These are phyloP conservation scores for Geotrupes spiniger DNA, from an alignment of 2,888 invertebrate species.

Conservation along the genomic window DNA sequence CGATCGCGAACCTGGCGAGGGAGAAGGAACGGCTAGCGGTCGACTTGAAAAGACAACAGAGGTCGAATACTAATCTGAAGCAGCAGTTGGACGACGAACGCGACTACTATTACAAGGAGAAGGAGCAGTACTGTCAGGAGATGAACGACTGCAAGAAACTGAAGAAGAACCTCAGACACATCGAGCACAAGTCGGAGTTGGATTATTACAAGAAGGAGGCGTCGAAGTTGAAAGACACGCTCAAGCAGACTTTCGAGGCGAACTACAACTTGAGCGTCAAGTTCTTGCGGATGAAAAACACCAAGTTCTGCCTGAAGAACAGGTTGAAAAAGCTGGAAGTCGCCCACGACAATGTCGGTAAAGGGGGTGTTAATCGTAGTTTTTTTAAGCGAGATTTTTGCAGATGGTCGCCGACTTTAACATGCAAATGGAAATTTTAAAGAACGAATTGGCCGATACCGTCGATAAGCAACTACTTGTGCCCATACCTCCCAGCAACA, in stretches of 20 bases:
- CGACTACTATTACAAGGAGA: conserved; percentile 55
- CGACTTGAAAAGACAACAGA: conserved; percentile 52
- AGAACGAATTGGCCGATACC: conserved; percentile 39
- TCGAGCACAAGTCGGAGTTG: conserved; percentile 27
- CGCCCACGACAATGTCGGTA: conserved; percentile 40
- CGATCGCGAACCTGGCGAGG: conserved; percentile 50
- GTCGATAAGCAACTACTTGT: conserved; percentile 39
- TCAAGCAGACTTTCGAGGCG: conserved; percentile 47
- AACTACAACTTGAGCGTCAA: conserved; percentile 51
- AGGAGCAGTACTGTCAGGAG: conserved; percentile 54
- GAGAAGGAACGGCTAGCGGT: conserved; percentile 55
- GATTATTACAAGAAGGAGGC: conserved; percentile 43
- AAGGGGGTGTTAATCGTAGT: not conserved
- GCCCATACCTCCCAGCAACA: conserved; percentile 45
- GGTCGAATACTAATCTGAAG: conserved; percentile 51
- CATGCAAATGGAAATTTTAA: conserved; percentile 39
- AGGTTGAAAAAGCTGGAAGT: conserved; percentile 39
- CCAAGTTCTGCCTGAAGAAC: conserved; percentile 43
- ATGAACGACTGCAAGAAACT: conserved; percentile 47
- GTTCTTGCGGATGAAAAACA: conserved; percentile 49
- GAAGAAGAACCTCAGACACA: conserved; percentile 32
- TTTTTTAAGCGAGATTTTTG: no score
- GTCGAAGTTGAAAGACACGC: conserved; percentile 42
- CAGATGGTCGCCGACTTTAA: conserved; percentile 35
- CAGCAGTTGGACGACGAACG: conserved; percentile 58